phyloP scores from a whole-genome alignment of 1,140 invertebrate genomes.

The Ceratina australensis region DNA sequence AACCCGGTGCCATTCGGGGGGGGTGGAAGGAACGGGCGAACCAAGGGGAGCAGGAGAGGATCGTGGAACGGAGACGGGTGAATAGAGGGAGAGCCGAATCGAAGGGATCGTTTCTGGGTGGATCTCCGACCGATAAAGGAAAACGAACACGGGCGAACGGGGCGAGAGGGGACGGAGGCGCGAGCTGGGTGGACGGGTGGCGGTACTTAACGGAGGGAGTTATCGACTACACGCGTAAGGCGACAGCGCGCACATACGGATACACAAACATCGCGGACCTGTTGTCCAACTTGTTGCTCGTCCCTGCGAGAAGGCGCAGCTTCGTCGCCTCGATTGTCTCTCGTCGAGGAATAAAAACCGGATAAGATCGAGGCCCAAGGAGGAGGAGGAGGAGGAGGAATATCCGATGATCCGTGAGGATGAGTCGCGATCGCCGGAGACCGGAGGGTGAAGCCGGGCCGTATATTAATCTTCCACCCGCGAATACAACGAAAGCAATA shows the following conservation, averaged over 20 bases:
- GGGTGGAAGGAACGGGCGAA: not conserved
- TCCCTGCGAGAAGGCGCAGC: conserved; percentile 63
- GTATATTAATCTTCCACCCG: conserved; percentile 72
- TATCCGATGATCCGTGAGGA: too few species aligned
- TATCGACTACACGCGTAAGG: conserved; percentile 64
- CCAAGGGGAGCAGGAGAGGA: not conserved
- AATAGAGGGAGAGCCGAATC: conserved; percentile 11
- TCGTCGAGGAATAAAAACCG: too few species aligned
- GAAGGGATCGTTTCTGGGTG: not conserved
- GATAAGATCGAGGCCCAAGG: too few species aligned
- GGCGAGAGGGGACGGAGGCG: not conserved
- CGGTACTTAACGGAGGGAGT: conserved; percentile 54
- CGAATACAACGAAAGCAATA: conserved; percentile 80
- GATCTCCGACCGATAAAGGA: not conserved
- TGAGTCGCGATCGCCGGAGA: not conserved
- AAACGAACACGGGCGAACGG: not conserved
- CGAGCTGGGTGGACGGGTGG: not conserved
- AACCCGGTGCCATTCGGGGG: too few species aligned
- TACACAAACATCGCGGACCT: conserved; percentile 75
- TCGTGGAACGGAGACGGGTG: not conserved
- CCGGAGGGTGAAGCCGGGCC: not conserved
- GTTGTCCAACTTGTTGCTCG: conserved; percentile 77
- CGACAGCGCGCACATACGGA: conserved; percentile 67
- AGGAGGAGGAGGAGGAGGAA: too few species aligned
- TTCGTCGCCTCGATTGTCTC: conserved; percentile 43